Conservation (phyloP, 2,797 vertebrate species). For the Lophotriccus pileatus region DNA sequence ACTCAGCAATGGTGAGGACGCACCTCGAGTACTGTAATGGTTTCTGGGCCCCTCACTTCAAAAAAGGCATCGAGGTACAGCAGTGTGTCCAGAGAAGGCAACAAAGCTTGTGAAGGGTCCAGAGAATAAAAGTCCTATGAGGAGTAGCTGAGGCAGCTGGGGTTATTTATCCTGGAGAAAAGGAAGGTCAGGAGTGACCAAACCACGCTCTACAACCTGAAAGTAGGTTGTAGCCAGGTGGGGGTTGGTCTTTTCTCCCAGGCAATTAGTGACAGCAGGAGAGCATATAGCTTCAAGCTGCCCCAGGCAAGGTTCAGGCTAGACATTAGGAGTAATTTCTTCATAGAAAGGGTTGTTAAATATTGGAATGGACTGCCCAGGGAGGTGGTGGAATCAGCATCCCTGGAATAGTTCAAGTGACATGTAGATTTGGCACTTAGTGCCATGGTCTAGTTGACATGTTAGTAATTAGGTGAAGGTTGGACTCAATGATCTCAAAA, state of each 20-base stretch:
- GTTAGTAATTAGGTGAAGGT: background rate
- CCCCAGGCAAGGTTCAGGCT: fast-evolving
- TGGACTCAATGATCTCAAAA: background rate
- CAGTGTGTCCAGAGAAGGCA: background rate
- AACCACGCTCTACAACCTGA: background rate
- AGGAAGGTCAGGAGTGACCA: background rate
- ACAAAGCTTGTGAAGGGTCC: background rate
- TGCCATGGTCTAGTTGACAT: background rate
- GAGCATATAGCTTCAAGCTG: background rate
- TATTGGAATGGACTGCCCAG: background rate
- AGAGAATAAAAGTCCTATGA: background rate
- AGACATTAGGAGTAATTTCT: background rate
- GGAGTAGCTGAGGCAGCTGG: background rate
- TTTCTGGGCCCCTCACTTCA: background rate
- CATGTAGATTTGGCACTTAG: background rate
- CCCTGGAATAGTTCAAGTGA: fast-evolving
- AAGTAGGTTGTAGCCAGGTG: background rate
- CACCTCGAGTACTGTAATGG: background rate
- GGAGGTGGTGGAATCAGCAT: background rate
- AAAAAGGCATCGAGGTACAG: background rate
- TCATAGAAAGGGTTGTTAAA: background rate
- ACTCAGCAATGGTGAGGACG: background rate
- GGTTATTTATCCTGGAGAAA: background rate
- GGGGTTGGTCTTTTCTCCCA: fast-evolving
- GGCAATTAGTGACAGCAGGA: background rate